Evolutionary conservation across 2,888 invertebrate genomes (phyloP), one percentile per base, ranked within the genome.

Genomic region (Latrodectus elegans): DNA sequence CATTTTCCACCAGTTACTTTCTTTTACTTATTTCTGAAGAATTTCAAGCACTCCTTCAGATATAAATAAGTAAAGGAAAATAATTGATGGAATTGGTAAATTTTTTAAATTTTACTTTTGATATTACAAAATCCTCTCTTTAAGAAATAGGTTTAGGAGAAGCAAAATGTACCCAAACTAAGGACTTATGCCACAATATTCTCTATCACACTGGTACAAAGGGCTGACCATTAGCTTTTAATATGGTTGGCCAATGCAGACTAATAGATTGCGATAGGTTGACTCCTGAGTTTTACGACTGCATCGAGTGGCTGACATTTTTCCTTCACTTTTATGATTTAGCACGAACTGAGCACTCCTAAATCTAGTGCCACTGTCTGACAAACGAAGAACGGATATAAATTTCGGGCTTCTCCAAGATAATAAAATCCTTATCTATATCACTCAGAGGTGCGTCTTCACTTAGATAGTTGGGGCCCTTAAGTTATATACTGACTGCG

Each of bases 161-260:
- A 38, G 4, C 38, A 38, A 38, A 38, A 1, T 38, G 6, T 2
- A 4, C 38, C 4, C 38, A 38, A 38, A 38, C 38, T 38, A 38
- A 6, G 38, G 38, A 38, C 38, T 38, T 38, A 38, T 38, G 38
- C 38, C 38, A 38, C 38, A 38, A 38, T 38, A 38, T 38, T 38
- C 38, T 38, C 38, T 38, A 38, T 38, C 38, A 38, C 1, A 6
- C 38, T 38, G 38, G 6, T 38, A 38, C 38, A 22, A 74, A 82
- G 49, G 55, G 74, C 74, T 75, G 53, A 67, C 82, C 82, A 82
- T 82, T 82, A 82, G 74, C 55, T 53, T 68, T 82, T 82, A 75
- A 82, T 82, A 67, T 68, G 49, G 67, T 82, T 74, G 65, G 51
- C 82, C 82, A 53, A 52, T 11, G 55, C 74, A 52, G 68, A 53